phyloP scores from a whole-genome alignment of 2,113 vertebrate genomes.

The Gyps fulvus region DNA sequence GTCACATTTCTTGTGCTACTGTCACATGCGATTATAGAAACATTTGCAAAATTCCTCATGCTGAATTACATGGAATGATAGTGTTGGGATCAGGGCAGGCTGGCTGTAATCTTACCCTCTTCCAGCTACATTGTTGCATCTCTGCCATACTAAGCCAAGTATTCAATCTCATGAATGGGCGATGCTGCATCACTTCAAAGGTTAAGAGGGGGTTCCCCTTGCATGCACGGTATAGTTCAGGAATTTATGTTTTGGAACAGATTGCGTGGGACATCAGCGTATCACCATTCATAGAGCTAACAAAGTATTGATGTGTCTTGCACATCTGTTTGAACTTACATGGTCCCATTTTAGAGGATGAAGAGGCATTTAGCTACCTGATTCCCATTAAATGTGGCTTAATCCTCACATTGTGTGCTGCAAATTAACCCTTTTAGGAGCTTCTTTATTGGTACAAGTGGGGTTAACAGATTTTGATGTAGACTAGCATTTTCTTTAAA shows the following conservation, averaged over 20 bases:
- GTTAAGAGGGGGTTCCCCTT: neutral
- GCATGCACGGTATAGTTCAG: neutral
- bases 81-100: neutral
- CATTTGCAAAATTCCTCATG: neutral
- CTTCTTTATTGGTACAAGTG: neutral
- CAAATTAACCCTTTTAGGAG: constrained; percentile 26
- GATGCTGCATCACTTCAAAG: neutral
- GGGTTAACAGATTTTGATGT: no score
- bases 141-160: neutral
- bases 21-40: neutral
- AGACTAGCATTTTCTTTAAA: neutral
- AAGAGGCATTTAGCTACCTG: constrained; percentile 15
- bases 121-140: constrained; percentile 19
- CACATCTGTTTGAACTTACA: constrained; percentile 47
- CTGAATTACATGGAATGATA: neutral
- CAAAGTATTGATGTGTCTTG: neutral
- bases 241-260: neutral
- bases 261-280: neutral
- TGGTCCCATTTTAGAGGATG: neutral
- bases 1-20: neutral
- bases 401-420: neutral
- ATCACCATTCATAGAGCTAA: neutral
- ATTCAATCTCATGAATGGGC: neutral
- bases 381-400: constrained; percentile 17
- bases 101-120: neutral